Percentiles rank a stretch among this genome's conserved stretches.
Conservation (phyloP, 2,888 invertebrate genomes). For the Drosophila emarginata region DNA sequence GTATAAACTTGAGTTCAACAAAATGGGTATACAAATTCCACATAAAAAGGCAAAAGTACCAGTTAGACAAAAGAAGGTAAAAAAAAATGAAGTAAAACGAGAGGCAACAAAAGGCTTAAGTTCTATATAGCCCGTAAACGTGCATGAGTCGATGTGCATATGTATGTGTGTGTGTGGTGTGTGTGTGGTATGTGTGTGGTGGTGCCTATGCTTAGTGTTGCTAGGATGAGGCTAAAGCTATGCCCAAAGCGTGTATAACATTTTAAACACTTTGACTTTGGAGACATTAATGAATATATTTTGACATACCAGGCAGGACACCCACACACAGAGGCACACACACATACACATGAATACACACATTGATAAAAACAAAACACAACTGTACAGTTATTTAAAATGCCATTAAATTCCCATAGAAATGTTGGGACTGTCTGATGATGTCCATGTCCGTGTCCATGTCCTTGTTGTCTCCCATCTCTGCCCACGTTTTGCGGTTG, state of each 20-base stretch:
- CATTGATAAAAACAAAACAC: slow-evolving; percentile 17
- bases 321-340: slow-evolving; percentile 1
- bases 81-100: slow-evolving; percentile 5
- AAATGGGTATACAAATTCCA: neutral
- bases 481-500: neutral
- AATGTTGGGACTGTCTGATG: slow-evolving; percentile 38
- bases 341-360: neutral
- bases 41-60: neutral
- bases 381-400: slow-evolving; percentile 66
- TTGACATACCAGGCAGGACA: slow-evolving; percentile 29
- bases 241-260: slow-evolving; percentile 59
- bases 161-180: slow-evolving; percentile 19
- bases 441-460: slow-evolving; percentile 49
- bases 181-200: neutral
- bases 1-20: neutral
- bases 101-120: slow-evolving; percentile 38
- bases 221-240: slow-evolving; percentile 25
- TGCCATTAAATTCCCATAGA: slow-evolving; percentile 60
- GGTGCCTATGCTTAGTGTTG: slow-evolving; percentile 18
- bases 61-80: neutral
- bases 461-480: slow-evolving; percentile 26
- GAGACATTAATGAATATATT: slow-evolving; percentile 69
- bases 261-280: slow-evolving; percentile 68
- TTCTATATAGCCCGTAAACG: slow-evolving; percentile 21
- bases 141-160: slow-evolving; percentile 29